Base-by-base conservation (phyloP, 2,797 vertebrate species). In the Jordanella pulchra region DNA sequence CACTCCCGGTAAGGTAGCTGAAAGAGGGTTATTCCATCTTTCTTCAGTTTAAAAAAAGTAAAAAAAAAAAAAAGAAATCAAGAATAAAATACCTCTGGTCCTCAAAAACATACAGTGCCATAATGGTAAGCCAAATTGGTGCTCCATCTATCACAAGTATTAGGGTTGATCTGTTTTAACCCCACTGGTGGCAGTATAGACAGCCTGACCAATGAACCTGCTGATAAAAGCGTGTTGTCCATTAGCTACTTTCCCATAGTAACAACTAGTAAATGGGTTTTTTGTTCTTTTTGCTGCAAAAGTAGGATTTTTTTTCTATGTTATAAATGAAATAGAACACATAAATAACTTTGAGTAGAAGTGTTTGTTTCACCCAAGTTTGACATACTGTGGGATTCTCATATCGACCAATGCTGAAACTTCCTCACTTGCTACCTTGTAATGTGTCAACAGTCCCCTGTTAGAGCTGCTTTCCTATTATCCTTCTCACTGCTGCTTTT, bases 381-480 rank as follows among this genome's bases (percentile, higher is more conserved):
- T 25, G 7, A n/a, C 21, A n/a, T 39, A 61, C 9, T 58, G 14
- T 32, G 21, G 35, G 21, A n/a, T 6, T 61, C 21, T 35, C 58
- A 39, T 39, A n/a, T 39, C 6, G 11, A 39, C 18, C 35, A 30
- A 35, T 61, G 11, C 58, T 39, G 21, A 61, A 61, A 39, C 21
- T 71, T 61, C 44, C 39, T 72, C 56, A 48, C 67, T 79, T 70
- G 75, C 42, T 69, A 80, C 73, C 85, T 84, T 65, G 78, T 85
- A 85, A 84, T 80, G 79, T 91, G 90, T 89, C 86, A 88, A 86
- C 83, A 87, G 89, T 89, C 89, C 78, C 80, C 74, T 84, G 87
- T 91, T 90, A 85, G 78, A 89, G 71, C 75, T 82, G 83, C 85
- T 91, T 87, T 88, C 75, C 75, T 87, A 87, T 91, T 87, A 90